A percentile compares a stretch with the other conserved stretches of the same genome.
Conservation (phyloP, 2,888 invertebrate genomes). For the Trichopoda pennipes region DNA sequence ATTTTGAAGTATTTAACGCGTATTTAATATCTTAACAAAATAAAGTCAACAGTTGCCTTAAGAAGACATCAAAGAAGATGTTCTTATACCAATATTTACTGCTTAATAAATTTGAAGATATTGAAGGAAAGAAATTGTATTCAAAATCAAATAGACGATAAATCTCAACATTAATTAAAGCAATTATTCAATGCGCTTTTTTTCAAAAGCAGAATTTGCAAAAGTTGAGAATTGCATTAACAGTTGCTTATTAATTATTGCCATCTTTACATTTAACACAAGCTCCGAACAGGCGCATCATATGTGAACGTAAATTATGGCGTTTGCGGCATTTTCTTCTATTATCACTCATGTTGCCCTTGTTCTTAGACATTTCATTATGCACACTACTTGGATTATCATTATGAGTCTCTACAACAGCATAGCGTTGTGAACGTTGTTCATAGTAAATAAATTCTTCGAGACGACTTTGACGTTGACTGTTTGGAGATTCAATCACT, state of each 20-base stretch:
- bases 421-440: slow-evolving; percentile 69
- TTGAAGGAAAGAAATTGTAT: background rate
- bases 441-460: slow-evolving; percentile 70
- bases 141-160: background rate
- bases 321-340: slow-evolving; percentile 21
- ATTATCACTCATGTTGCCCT: background rate
- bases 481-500: slow-evolving; percentile 69
- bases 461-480: slow-evolving; percentile 63
- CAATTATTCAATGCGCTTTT: slow-evolving; percentile 64
- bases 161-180: slow-evolving; percentile 64
- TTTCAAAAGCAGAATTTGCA: slow-evolving; percentile 74
- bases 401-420: slow-evolving; percentile 60
- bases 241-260: slow-evolving; percentile 67
- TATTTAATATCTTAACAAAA: background rate
- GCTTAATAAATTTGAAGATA: slow-evolving; percentile 26
- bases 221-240: slow-evolving; percentile 68
- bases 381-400: slow-evolving; percentile 15
- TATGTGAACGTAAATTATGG: slow-evolving; percentile 70
- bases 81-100: too few species aligned
- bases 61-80: too few species aligned
- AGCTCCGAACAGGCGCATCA: slow-evolving; percentile 75
- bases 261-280: slow-evolving; percentile 75
- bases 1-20: too few species aligned
- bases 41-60: too few species aligned
- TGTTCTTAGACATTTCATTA: background rate